Evolutionary conservation across 2,888 invertebrate species (phyloP).

Genomic region (Amiota communis): DNA sequence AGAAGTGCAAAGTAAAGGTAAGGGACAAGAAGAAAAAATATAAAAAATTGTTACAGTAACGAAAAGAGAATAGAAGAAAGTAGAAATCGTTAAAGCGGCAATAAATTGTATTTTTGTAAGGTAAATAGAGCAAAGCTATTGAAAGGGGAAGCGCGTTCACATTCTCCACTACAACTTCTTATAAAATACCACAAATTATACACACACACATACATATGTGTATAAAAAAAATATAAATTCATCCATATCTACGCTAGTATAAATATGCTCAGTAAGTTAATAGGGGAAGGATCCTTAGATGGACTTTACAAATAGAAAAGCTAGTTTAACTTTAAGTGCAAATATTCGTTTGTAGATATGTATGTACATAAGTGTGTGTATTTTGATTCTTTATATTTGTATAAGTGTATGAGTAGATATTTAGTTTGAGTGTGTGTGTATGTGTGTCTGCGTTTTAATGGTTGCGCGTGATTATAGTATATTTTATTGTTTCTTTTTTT

Average conservation of each 20-base stretch:
- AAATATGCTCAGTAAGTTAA: neutral
- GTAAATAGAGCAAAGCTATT: slow-evolving; percentile 59
- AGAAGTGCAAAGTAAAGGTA: neutral
- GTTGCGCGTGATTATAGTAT: slow-evolving; percentile 29
- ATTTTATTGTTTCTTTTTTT: too few relatives aligned
- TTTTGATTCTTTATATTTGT: neutral
- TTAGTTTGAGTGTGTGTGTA: slow-evolving; percentile 1
- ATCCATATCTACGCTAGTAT: slow-evolving; percentile 9
- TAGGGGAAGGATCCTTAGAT: neutral
- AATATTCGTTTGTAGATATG: neutral
- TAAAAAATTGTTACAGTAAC: slow-evolving; percentile 34
- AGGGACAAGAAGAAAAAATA: slow-evolving; percentile 32
- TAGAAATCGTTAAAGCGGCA: slow-evolving; percentile 59
- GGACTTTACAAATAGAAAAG: slow-evolving; percentile 12
- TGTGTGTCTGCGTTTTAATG: slow-evolving; percentile 30
- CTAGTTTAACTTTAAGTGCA: slow-evolving; percentile 6
- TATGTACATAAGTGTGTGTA: neutral
- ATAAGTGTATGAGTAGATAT: neutral
- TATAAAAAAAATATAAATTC: slow-evolving; percentile 32
- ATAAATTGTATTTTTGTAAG: slow-evolving; percentile 66
- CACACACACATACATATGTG: slow-evolving; percentile 49
- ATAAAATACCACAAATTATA: slow-evolving; percentile 35
- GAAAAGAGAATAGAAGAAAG: slow-evolving; percentile 41
- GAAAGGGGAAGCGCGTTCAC: neutral
- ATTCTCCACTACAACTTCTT: neutral